Conservation (phyloP, 2,113 vertebrate genomes). For the Connochaetes taurinus region DNA sequence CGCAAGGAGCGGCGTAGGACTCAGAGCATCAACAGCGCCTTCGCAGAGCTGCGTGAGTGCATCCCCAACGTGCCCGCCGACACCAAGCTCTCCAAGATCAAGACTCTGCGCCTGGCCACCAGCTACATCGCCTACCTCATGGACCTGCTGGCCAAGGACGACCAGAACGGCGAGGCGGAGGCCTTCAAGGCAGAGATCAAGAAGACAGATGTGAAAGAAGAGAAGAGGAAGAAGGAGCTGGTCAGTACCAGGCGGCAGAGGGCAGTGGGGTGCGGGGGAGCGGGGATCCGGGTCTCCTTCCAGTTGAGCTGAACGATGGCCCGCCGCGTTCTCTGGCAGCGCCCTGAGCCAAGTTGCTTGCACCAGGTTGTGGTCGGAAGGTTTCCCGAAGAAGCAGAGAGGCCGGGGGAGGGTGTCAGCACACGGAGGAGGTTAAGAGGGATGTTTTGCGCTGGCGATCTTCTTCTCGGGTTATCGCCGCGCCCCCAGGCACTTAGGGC, state of each 20-base stretch:
- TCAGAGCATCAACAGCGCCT: constrained; percentile 99
- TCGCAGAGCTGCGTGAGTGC: constrained; percentile 95
- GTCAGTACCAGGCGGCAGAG: constrained; percentile 78
- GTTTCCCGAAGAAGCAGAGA: not conserved
- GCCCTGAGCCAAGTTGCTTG: not conserved
- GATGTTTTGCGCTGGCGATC: not conserved
- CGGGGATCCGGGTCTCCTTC: not conserved
- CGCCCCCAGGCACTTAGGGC: not conserved
- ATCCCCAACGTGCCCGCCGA: constrained; percentile 98
- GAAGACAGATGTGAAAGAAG: constrained; percentile 95
- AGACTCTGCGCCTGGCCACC: constrained; percentile 95
- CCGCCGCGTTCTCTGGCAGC: not conserved
- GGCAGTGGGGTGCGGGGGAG: not conserved
- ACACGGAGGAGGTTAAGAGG: not conserved
- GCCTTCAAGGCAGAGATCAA: constrained; percentile 99
- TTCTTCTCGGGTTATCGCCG: not conserved
- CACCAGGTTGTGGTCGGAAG: not conserved
- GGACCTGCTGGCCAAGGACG: constrained; percentile 98
- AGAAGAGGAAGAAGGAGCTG: constrained; percentile 95
- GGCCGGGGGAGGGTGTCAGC: not conserved
- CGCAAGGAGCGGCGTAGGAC: constrained; percentile 98
- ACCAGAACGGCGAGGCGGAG: constrained; percentile 95
- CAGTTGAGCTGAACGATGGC: not conserved
- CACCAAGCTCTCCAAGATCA: constrained; percentile 98
- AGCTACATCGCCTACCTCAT: constrained; percentile 99